These are phyloP conservation scores for Monoplex corrugatus DNA, from an alignment of 2,888 invertebrate genomes.

Conservation along the genomic window DNA sequence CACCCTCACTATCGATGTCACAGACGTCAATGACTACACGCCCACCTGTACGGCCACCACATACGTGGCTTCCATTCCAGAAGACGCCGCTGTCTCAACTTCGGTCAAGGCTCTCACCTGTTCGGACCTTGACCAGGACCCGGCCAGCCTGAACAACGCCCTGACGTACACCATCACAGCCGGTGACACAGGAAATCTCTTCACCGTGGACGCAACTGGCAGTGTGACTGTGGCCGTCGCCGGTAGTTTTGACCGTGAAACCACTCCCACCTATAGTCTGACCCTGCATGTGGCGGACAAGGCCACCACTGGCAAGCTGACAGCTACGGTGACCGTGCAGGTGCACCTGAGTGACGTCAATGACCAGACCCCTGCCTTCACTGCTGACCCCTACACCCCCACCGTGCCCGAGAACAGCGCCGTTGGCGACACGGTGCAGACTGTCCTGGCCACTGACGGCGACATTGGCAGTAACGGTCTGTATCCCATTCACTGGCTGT, in stretches of 20 bases:
- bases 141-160: constrained; percentile 61
- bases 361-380: constrained; percentile 66
- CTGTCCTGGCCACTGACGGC: constrained; percentile 51
- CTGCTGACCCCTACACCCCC: constrained; percentile 63
- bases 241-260: constrained; percentile 64
- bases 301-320: constrained; percentile 54
- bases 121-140: constrained; percentile 59
- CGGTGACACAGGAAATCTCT: constrained; percentile 51
- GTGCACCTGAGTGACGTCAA: constrained; percentile 55
- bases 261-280: constrained; percentile 59
- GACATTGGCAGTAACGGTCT: constrained; percentile 47
- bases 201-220: constrained; percentile 56
- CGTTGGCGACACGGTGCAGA: constrained; percentile 55
- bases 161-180: constrained; percentile 54
- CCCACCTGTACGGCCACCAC: constrained; percentile 50
- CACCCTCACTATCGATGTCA: constrained; percentile 55
- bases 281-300: constrained; percentile 65
- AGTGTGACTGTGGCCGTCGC: constrained; percentile 56
- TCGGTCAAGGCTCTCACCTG: constrained; percentile 59
- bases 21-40: constrained; percentile 56
- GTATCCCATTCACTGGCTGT: neutral
- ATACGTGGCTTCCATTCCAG: constrained; percentile 53
- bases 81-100: constrained; percentile 51
- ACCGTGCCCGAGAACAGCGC: constrained; percentile 64
- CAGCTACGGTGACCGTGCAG: constrained; percentile 59